These are phyloP conservation scores for Candidula unifasciata DNA, from an alignment of 2,888 invertebrate genomes.

Conservation along the genomic window DNA sequence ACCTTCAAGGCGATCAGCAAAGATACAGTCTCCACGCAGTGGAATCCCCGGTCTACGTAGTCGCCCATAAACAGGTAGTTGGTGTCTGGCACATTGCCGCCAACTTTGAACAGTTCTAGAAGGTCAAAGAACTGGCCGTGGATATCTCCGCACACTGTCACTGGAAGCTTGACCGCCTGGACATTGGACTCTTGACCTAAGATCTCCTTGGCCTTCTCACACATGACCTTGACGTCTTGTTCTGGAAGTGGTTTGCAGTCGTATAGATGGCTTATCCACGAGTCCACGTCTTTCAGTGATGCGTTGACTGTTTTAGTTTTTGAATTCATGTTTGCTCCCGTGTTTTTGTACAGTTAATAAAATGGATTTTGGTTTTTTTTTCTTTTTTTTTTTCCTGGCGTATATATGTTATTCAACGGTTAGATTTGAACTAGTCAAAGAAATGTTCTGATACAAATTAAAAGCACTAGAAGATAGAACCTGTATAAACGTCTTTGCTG, in stretches of 20 bases:
- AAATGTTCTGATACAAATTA: no score
- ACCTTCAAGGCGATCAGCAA: constrained; percentile 98
- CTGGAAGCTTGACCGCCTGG: constrained; percentile 99
- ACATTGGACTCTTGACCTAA: constrained; percentile 99
- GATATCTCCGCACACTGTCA: constrained; percentile 99
- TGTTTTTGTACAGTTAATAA: no score
- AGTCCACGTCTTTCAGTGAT: constrained; percentile 44
- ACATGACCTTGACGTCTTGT: constrained; percentile 46
- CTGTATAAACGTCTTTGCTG: no score
- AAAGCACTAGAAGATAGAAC: no score
- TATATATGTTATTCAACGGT: no score
- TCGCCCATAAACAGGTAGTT: constrained; percentile 99
- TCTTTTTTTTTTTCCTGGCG: no score
- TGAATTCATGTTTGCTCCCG: not conserved
- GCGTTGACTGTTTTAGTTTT: not conserved
- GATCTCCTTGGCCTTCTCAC: constrained; percentile 95
- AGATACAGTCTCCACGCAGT: constrained; percentile 99
- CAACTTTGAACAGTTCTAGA: constrained; percentile 98
- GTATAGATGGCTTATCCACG: constrained; percentile 52
- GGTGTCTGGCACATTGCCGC: constrained; percentile 98
- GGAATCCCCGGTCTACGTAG: constrained; percentile 99
- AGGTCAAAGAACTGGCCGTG: constrained; percentile 99
- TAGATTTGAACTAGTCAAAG: no score
- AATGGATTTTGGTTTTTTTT: no score
- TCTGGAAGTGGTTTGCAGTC: constrained; percentile 47